Conservation (phyloP, 1,140 invertebrate genomes). For the Eupeodes corollae region DNA sequence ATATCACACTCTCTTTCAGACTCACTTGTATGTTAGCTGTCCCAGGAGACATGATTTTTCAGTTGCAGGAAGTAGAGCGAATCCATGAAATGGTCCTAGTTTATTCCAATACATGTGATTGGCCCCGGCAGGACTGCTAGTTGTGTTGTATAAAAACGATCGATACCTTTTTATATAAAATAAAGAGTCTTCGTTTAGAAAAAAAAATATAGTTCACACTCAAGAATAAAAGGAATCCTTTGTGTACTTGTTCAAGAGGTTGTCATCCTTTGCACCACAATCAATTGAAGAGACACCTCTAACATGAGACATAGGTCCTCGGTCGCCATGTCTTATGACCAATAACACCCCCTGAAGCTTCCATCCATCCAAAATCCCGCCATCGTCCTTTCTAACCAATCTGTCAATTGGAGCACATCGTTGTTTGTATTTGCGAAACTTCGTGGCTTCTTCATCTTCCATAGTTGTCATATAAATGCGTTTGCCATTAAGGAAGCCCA, state of each 20-base stretch:
- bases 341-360: slow-evolving; percentile 66
- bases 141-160: slow-evolving; percentile 49
- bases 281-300: slow-evolving; percentile 61
- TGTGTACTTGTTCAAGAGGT: slow-evolving; percentile 39
- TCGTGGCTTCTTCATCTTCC: slow-evolving; percentile 20
- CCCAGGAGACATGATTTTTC: slow-evolving; percentile 50
- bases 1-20: slow-evolving; percentile 3
- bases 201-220: neutral
- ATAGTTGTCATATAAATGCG: slow-evolving; percentile 16
- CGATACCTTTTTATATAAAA: slow-evolving; percentile 44
- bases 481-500: slow-evolving; percentile 13
- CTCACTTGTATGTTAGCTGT: slow-evolving; percentile 55
- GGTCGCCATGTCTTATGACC: slow-evolving; percentile 76
- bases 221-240: neutral
- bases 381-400: slow-evolving; percentile 55
- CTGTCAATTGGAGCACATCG: slow-evolving; percentile 55
- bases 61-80: slow-evolving; percentile 57
- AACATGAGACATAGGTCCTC: slow-evolving; percentile 70
- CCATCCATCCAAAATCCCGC: slow-evolving; percentile 47
- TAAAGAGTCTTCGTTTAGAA: neutral
- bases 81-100: slow-evolving; percentile 70
- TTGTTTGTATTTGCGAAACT: slow-evolving; percentile 14
- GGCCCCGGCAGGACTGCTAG: slow-evolving; percentile 36
- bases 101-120: slow-evolving; percentile 57
- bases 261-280: slow-evolving; percentile 50